Conservation (phyloP, 2,888 invertebrate species). For the Pinctada fucata region DNA sequence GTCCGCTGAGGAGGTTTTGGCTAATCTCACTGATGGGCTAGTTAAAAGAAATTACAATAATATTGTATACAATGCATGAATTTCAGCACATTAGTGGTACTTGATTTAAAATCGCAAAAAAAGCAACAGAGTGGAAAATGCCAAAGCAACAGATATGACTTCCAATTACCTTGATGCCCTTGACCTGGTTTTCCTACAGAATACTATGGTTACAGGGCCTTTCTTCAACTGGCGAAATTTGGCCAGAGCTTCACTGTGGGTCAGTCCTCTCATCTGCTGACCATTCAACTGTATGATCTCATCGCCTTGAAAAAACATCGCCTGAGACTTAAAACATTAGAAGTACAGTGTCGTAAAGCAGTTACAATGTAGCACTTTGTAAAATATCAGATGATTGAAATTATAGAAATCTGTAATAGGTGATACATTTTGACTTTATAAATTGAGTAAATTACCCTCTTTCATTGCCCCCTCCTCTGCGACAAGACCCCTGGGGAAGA, state of each 20-base stretch:
- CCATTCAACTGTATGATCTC: conserved; percentile 94
- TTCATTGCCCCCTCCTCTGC: conserved; percentile 89
- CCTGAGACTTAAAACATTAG: too few species aligned
- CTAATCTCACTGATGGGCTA: conserved; percentile 59
- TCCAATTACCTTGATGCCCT: conserved; percentile 51
- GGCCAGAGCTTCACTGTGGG: conserved; percentile 79
- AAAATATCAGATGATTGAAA: neutral
- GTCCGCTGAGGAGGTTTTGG: conserved; percentile 56
- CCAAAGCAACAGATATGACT: too few species aligned
- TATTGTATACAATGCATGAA: too few species aligned
- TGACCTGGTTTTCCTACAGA: conserved; percentile 60
- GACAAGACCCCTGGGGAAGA: conserved; percentile 90
- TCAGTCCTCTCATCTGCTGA: conserved; percentile 87
- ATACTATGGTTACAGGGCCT: conserved; percentile 86
- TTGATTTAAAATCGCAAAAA: too few species aligned
- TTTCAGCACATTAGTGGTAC: too few species aligned
- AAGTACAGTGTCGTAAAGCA: too few species aligned
- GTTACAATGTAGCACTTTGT: too few species aligned
- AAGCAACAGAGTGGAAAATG: too few species aligned
- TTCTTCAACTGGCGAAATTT: conserved; percentile 80
- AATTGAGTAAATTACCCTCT: conserved; percentile 83
- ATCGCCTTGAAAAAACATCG: conserved; percentile 81
- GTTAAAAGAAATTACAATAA: conserved; percentile 5
- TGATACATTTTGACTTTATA: too few species aligned
- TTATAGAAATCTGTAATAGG: neutral